A percentile compares a stretch with the other conserved stretches of the same genome.
Conservation (phyloP, 1,140 invertebrate genomes). For the Leucophenga varia region DNA sequence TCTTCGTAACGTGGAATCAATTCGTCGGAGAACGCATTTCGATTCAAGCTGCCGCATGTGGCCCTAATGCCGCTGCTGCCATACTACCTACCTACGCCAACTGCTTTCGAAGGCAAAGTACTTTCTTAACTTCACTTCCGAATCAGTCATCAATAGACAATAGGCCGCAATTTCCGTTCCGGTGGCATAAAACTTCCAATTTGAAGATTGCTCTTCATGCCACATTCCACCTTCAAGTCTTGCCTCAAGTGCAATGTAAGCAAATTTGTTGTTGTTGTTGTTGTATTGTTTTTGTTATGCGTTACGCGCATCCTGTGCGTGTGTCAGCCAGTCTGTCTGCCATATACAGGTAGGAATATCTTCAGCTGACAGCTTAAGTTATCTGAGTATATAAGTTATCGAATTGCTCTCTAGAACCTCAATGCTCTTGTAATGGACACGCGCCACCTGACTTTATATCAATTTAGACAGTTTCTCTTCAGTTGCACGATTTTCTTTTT, state of each 20-base stretch:
- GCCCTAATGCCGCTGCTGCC: no score
- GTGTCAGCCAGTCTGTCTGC: no score
- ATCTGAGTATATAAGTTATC: background rate
- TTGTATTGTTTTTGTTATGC: constrained; percentile 37
- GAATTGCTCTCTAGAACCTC: constrained; percentile 32
- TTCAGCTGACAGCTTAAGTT: constrained; percentile 38
- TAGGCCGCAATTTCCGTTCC: constrained; percentile 31
- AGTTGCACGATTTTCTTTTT: constrained; percentile 7
- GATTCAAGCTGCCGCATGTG: no score
- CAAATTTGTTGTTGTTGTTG: constrained; percentile 28
- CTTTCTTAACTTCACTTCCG: constrained; percentile 13
- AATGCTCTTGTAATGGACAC: constrained; percentile 48
- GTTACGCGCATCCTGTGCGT: constrained; percentile 32
- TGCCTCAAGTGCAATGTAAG: constrained; percentile 12
- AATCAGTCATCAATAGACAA: constrained; percentile 13
- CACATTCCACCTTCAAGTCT: background rate
- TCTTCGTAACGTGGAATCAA: no score
- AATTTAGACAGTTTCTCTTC: constrained; percentile 24
- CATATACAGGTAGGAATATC: no score
- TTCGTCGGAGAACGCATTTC: no score
- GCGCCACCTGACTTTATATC: constrained; percentile 51
- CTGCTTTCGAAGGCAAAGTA: no score
- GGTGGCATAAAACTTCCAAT: no score
- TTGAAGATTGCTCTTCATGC: background rate
- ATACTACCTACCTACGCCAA: no score